Evolutionary conservation across 2,888 invertebrate species (phyloP), one percentile per base, ranked within the genome.

Genomic region (Chaetogeoica ovagalla): DNA sequence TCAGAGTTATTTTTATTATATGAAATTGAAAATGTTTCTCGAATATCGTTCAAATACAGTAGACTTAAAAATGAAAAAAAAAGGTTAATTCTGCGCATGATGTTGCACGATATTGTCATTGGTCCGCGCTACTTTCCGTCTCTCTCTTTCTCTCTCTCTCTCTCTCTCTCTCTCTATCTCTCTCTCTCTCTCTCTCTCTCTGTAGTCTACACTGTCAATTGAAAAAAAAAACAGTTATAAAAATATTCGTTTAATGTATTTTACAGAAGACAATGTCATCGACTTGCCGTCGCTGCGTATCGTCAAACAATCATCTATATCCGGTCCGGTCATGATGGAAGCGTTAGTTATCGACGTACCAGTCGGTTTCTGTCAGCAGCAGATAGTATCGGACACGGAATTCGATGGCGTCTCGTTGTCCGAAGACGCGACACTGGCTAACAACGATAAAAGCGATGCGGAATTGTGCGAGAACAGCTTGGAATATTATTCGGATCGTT

Each of bases 271-370:
- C 84, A 94, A 94, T 85, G 90, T 95, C 4, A 92, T 95, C 2
- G 95, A 95, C 85, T 86, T 96, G 23, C 96, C 96, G 39, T 95
- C 95, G 4, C 87, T 96, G 84, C 89, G 95, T 82, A 96, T 96
- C 86, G 91, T 94, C 0, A 95, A 95, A 86, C 95, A 96, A 88
- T 93, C 95, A 0, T 94, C 95, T 0, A 94, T 92, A 13, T 94
- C 94, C 0, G 94, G 95, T 8, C 94, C 95, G 85, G 87, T 96
- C 1, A 86, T 94, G 0, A 94, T 96, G 94, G 95, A 96, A 87
- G 96, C 96, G 0, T 93, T 95, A 43, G 92, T 96, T 19, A 95
- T 96, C 75, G 96, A 96, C 83, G 81, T 82, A 3, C 81, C 82
- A 4, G 57, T 75, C 1, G 82, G n/a, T 43, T 71, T 71, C 37